Percentiles rank a stretch among this genome's conserved stretches.
Evolutionary conservation across 2,113 vertebrate species (phyloP).

Genomic region (Litocranius walleri): DNA sequence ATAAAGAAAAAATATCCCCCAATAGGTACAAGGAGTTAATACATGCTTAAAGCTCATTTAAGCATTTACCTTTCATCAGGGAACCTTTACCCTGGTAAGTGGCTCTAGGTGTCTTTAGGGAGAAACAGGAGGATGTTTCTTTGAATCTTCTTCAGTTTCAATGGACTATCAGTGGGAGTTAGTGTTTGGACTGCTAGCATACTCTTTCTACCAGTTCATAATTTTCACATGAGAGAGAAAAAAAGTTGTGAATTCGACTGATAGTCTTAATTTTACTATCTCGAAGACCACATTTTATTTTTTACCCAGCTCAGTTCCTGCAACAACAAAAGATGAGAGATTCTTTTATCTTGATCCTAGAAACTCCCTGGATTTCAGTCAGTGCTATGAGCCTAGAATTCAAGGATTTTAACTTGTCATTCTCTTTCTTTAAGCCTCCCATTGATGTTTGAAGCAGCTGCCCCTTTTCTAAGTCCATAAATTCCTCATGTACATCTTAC

Average conservation of each 20-base stretch:
- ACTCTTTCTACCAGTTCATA: background rate
- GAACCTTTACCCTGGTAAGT: background rate
- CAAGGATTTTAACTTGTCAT: constrained; percentile 64
- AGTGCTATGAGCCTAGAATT: constrained; percentile 47
- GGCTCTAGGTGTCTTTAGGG: background rate
- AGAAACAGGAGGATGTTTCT: background rate
- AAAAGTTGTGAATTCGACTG: background rate
- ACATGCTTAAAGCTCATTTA: background rate
- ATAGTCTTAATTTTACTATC: constrained; percentile 8
- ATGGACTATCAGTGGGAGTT: background rate
- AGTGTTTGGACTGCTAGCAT: background rate
- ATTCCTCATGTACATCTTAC: constrained; percentile 44
- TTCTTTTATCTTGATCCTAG: constrained; percentile 64
- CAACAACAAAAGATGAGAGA: constrained; percentile 51
- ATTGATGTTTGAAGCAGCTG: constrained; percentile 57
- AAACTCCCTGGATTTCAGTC: constrained; percentile 54
- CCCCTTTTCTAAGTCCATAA: constrained; percentile 51
- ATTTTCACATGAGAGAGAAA: background rate
- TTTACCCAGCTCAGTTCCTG: constrained; percentile 11
- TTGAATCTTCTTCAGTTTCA: background rate
- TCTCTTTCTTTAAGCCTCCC: constrained; percentile 44
- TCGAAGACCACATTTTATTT: constrained; percentile 20
- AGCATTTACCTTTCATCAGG: background rate
- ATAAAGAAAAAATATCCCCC: background rate
- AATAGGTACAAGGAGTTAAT: background rate